These are phyloP conservation scores for Cylas formicarius DNA, from an alignment of 1,140 invertebrate genomes.

Conservation along the genomic window DNA sequence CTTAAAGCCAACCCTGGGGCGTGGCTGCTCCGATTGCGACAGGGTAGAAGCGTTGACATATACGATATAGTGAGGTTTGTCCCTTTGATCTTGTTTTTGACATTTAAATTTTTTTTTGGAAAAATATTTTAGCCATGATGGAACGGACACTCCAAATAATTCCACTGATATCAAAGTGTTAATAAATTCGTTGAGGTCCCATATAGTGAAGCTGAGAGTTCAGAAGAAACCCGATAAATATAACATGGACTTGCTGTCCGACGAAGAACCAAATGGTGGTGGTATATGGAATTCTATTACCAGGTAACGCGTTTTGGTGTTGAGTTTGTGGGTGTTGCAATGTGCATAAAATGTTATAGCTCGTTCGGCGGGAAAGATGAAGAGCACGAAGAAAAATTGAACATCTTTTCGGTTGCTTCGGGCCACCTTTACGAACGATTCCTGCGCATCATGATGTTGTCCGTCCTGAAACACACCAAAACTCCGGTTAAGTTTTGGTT, in stretches of 20 bases:
- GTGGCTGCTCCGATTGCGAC: constrained; percentile 80
- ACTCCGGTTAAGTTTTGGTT: constrained; percentile 99
- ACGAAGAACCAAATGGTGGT: constrained; percentile 57
- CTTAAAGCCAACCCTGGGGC: constrained; percentile 96
- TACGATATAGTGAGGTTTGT: constrained; percentile 73
- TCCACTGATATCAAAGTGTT: constrained; percentile 72
- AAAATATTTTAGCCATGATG: constrained; percentile 68
- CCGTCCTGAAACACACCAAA: constrained; percentile 92
- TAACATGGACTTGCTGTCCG: constrained; percentile 75
- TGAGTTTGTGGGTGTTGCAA: constrained; percentile 19
- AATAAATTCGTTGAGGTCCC: constrained; percentile 81
- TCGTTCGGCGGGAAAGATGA: constrained; percentile 67
- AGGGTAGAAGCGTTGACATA: constrained; percentile 90
- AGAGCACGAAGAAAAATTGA: constrained; percentile 77
- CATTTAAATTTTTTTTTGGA: constrained; percentile 17
- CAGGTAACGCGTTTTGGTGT: constrained; percentile 50
- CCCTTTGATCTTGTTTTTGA: constrained; percentile 7
- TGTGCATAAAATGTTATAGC: constrained; percentile 40
- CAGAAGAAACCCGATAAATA: constrained; percentile 84
- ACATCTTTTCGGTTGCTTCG: constrained; percentile 98
- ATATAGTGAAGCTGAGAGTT: constrained; percentile 86
- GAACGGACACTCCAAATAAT: constrained; percentile 61
- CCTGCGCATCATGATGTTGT: constrained; percentile 97
- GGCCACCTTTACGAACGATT: constrained; percentile 98
- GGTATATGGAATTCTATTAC: constrained; percentile 94